Conservation (phyloP, 2,113 vertebrate genomes). For the Megaleporinus macrocephalus region DNA sequence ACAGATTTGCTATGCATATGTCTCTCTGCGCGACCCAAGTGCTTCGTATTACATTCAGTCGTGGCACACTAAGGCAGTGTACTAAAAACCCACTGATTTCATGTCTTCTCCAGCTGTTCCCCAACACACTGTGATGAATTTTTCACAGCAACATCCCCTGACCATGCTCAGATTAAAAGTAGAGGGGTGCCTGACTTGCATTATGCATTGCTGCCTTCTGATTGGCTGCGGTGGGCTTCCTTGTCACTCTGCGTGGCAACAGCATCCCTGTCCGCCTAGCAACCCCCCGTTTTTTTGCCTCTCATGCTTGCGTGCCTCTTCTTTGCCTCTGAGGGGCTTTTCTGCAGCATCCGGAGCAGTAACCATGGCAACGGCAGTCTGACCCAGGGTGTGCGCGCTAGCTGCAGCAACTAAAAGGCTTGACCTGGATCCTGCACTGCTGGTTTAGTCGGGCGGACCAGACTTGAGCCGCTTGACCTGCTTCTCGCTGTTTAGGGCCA, state of each 20-base stretch:
- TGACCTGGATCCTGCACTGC: constrained; percentile 77
- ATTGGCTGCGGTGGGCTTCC: constrained; percentile 66
- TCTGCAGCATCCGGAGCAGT: constrained; percentile 76
- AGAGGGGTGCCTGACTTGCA: constrained; percentile 62
- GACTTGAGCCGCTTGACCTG: constrained; percentile 63
- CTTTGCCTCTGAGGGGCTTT: constrained; percentile 69
- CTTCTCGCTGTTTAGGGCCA: constrained; percentile 58
- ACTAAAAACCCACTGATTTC: not conserved
- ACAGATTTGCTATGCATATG: not conserved
- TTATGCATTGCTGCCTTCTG: constrained; percentile 62
- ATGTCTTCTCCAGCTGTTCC: not conserved
- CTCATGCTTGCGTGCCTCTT: constrained; percentile 71
- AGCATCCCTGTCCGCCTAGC: constrained; percentile 74
- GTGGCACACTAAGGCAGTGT: not conserved
- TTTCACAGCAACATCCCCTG: constrained; percentile 44
- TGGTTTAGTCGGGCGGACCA: constrained; percentile 53
- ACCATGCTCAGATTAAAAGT: constrained; percentile 60
- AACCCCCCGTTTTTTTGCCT: constrained; percentile 65
- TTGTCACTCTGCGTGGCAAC: constrained; percentile 72
- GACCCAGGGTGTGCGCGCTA: constrained; percentile 64
- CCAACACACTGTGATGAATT: not conserved
- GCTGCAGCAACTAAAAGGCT: constrained; percentile 66
- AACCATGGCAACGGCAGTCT: constrained; percentile 73
- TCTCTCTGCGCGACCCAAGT: not conserved
- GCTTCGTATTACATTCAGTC: not conserved